These are phyloP conservation scores for Aleiodes leptofemur DNA, from an alignment of 2,888 invertebrate genomes.

Conservation along the genomic window DNA sequence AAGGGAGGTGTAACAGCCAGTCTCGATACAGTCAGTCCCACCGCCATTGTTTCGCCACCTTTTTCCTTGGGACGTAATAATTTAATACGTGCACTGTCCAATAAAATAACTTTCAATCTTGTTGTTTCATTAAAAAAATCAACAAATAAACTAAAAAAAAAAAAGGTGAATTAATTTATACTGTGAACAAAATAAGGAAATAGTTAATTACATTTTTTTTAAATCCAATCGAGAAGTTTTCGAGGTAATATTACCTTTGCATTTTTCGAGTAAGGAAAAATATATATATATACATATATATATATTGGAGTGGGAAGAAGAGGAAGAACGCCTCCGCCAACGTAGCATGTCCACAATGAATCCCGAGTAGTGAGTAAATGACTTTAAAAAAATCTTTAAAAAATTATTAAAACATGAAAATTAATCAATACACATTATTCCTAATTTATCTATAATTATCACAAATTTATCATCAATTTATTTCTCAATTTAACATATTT, in stretches of 20 bases:
- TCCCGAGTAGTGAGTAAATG: slow-evolving; percentile 76
- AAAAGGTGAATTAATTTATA: not conserved
- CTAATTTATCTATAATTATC: not conserved
- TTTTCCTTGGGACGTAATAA: slow-evolving; percentile 15
- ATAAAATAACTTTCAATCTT: not conserved
- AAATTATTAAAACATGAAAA: slow-evolving; percentile 49
- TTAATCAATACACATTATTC: not conserved
- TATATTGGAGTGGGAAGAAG: slow-evolving; percentile 39
- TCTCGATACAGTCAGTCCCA: slow-evolving; percentile 23
- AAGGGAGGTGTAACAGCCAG: slow-evolving; percentile 24
- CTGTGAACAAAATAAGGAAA: not conserved
- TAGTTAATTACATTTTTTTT: not conserved
- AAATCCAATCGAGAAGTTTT: not conserved
- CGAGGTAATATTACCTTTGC: not conserved
- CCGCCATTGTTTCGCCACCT: slow-evolving; percentile 33
- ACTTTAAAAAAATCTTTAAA: not conserved
- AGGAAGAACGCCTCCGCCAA: slow-evolving; percentile 52
- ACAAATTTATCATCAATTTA: not conserved
- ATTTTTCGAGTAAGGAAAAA: not conserved
- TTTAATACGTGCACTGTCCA: not conserved
- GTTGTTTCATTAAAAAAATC: not conserved
- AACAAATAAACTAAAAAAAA: not conserved
- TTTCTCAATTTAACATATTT: not conserved
- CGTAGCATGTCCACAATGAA: slow-evolving; percentile 76
- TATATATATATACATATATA: no score